These are phyloP conservation scores for Pimephales promelas DNA, from an alignment of 2,113 vertebrate genomes.

Conservation along the genomic window DNA sequence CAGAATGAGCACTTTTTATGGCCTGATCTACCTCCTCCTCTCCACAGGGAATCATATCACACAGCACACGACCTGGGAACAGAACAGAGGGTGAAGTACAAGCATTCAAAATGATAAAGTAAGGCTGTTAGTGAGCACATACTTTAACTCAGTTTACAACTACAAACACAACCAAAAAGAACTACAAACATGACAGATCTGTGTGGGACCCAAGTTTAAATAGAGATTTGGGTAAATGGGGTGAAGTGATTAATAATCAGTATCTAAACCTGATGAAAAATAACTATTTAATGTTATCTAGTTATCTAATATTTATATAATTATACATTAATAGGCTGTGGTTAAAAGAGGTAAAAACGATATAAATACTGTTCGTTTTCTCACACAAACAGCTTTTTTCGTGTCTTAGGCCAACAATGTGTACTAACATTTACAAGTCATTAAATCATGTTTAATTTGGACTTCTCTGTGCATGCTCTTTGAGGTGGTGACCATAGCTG, in stretches of 20 bases:
- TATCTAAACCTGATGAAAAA: not conserved
- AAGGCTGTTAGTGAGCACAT: not conserved
- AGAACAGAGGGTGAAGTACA: not conserved
- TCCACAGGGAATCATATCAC: conserved; percentile 83
- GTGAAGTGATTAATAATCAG: not conserved
- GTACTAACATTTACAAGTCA: no score
- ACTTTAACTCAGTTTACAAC: not conserved
- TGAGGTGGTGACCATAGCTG: no score
- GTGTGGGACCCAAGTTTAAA: no score
- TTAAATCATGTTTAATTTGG: no score
- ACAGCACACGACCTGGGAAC: conserved; percentile 82
- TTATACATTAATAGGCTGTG: no score
- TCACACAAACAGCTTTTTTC: no score
- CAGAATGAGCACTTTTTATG: conserved; percentile 84
- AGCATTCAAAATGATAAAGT: not conserved
- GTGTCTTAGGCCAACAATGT: no score
- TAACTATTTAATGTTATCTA: not conserved
- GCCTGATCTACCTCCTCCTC: conserved; percentile 87
- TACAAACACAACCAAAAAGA: not conserved
- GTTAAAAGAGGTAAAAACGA: no score
- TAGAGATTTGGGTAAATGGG: not conserved
- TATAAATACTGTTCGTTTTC: no score
- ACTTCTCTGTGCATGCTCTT: no score
- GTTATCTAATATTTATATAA: no score
- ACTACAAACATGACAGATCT: not conserved